These are phyloP conservation scores for Pseudochromis fuscus DNA, from an alignment of 2,797 vertebrate species.

Conservation along the genomic window DNA sequence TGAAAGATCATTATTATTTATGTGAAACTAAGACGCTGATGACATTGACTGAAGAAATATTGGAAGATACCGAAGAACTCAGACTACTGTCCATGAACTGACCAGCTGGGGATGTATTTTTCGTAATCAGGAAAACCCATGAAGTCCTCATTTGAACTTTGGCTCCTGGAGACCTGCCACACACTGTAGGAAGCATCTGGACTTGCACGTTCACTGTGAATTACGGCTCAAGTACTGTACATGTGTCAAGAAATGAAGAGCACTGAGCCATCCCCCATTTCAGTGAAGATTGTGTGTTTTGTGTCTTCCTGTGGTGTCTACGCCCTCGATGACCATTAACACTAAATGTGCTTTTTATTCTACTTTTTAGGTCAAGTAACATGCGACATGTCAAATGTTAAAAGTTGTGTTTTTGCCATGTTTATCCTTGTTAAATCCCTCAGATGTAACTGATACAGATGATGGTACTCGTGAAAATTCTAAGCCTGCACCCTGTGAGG, in stretches of 20 bases:
- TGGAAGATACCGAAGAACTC: conserved; percentile 33
- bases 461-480: conserved; percentile 99
- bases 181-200: conserved; percentile 36
- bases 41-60: conserved; percentile 30
- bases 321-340: conserved; percentile 96
- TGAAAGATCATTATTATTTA: conserved; percentile 26
- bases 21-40: conserved; percentile 31
- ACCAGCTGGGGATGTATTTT: conserved; percentile 31
- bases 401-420: conserved; percentile 97
- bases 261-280: conserved; percentile 71
- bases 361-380: conserved; percentile 94
- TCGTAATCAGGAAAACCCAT: conserved; percentile 25
- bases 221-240: conserved; percentile 40
- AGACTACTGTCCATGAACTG: conserved; percentile 41
- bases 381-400: conserved; percentile 95
- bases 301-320: conserved; percentile 93
- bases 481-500: conserved; percentile 95
- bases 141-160: conserved; percentile 35
- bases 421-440: conserved; percentile 99
- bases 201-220: conserved; percentile 49
- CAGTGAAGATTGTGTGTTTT: conserved; percentile 94
- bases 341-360: conserved; percentile 96
- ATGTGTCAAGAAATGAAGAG: conserved; percentile 85
- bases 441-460: conserved; percentile 99
- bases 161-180: conserved; percentile 37